These are phyloP conservation scores for Chrysaora quinquecirrha DNA, from an alignment of 30 jellyfish, hydroid and myxozoan species.

Conservation along the genomic window DNA sequence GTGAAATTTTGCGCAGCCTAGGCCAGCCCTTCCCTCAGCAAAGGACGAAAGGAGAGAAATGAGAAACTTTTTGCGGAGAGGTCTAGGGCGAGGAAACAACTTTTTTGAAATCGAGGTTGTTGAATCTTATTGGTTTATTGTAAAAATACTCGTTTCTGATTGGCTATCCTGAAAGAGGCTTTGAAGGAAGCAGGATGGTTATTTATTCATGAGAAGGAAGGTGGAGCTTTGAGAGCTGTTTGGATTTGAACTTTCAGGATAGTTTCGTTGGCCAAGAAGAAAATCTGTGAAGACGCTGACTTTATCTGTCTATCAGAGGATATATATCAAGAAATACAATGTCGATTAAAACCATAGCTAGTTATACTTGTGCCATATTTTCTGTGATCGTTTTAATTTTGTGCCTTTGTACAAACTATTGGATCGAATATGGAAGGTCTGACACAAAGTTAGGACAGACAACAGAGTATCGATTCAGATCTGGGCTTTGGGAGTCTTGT, in stretches of 20 bases:
- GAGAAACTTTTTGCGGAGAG: too few relatives aligned
- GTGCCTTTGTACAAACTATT: constrained; percentile 88
- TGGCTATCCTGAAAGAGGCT: constrained; percentile 32
- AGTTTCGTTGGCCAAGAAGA: too few relatives aligned
- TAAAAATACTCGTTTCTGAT: not conserved
- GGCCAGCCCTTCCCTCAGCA: too few relatives aligned
- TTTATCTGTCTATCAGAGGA: too few relatives aligned
- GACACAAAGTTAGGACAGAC: constrained; percentile 30
- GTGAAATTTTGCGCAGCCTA: too few relatives aligned
- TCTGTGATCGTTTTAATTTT: constrained; percentile 75
- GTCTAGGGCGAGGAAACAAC: too few relatives aligned
- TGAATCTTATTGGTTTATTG: not conserved
- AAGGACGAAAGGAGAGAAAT: too few relatives aligned
- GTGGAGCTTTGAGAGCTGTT: constrained; percentile 35
- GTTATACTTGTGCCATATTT: constrained; percentile 81
- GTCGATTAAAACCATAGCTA: constrained; percentile 87
- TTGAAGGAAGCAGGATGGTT: not conserved
- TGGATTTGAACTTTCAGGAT: too few relatives aligned
- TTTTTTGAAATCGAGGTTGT: constrained; percentile 40
- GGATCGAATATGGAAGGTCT: constrained; percentile 75
- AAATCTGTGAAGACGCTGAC: too few relatives aligned
- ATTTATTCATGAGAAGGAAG: constrained; percentile 40
- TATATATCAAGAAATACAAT: too few relatives aligned
- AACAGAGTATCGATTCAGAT: constrained; percentile 22
- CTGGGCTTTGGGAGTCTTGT: constrained; percentile 71